Evolutionary conservation across 2,888 invertebrate species (phyloP).

Genomic region (Drosophila prolongata): DNA sequence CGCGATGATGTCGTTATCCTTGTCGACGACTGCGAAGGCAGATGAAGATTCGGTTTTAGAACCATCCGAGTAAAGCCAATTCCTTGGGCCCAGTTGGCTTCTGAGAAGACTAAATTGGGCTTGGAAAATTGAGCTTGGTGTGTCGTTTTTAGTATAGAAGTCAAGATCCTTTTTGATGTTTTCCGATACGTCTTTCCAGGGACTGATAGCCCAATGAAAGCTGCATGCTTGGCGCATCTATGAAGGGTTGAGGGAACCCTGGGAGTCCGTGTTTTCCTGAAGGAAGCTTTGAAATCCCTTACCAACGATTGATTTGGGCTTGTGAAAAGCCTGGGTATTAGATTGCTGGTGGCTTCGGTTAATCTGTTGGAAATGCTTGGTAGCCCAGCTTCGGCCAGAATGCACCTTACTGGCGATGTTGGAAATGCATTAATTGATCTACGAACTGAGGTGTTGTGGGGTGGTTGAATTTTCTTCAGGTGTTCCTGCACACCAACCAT

Average conservation of each 20-base stretch:
- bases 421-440: not conserved
- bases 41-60: too few relatives aligned
- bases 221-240: too few relatives aligned
- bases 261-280: not conserved
- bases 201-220: too few relatives aligned
- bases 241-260: too few relatives aligned
- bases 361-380: not conserved
- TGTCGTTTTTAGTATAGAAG: too few relatives aligned
- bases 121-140: too few relatives aligned
- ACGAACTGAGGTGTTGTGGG: not conserved
- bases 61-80: too few relatives aligned
- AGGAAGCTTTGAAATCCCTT: not conserved
- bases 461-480: not conserved
- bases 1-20: not conserved
- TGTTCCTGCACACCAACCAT: not conserved
- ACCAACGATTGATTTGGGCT: not conserved
- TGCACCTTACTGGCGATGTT: not conserved
- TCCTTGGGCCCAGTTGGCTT: not conserved
- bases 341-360: not conserved
- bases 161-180: too few relatives aligned
- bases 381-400: not conserved
- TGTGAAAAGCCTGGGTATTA: not conserved
- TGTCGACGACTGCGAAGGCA: not conserved
- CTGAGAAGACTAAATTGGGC: too few relatives aligned
- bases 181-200: too few relatives aligned